Evolutionary conservation across 2,888 invertebrate species (phyloP).

Genomic region (Melieria picta): DNA sequence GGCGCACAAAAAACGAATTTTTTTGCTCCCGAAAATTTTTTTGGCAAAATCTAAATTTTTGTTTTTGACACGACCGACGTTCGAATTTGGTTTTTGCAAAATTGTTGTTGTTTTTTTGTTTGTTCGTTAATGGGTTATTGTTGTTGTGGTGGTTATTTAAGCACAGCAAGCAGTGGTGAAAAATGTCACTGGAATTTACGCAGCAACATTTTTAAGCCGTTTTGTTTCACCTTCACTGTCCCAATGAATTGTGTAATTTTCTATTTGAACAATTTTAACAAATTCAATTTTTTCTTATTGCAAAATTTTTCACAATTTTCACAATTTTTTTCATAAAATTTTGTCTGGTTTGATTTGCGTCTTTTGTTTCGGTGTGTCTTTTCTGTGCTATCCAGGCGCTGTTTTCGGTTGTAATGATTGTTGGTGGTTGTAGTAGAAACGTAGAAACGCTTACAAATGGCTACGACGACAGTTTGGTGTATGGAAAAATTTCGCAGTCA

Average conservation of each 20-base stretch:
- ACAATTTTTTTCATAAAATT: background rate
- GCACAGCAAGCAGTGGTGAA: background rate
- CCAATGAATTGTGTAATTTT: too few relatives aligned
- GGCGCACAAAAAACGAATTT: background rate
- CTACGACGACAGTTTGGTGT: slow-evolving; percentile 48
- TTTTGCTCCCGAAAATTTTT: background rate
- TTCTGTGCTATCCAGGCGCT: background rate
- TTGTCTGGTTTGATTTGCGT: background rate
- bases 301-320: background rate
- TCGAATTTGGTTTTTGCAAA: too few relatives aligned
- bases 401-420: background rate
- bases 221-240: too few relatives aligned
- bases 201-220: background rate
- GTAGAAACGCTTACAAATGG: slow-evolving; percentile 38
- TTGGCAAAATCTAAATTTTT: background rate
- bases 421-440: too few relatives aligned
- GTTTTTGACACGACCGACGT: too few relatives aligned
- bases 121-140: background rate
- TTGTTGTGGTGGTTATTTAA: background rate
- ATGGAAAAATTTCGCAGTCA: slow-evolving; percentile 49
- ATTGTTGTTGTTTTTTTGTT: slow-evolving; percentile 4
- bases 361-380: background rate
- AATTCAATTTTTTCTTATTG: too few relatives aligned
- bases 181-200: background rate
- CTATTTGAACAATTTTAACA: too few relatives aligned